These are phyloP conservation scores for Agrotis clavis DNA, from an alignment of 2,888 invertebrate genomes.

Conservation along the genomic window DNA sequence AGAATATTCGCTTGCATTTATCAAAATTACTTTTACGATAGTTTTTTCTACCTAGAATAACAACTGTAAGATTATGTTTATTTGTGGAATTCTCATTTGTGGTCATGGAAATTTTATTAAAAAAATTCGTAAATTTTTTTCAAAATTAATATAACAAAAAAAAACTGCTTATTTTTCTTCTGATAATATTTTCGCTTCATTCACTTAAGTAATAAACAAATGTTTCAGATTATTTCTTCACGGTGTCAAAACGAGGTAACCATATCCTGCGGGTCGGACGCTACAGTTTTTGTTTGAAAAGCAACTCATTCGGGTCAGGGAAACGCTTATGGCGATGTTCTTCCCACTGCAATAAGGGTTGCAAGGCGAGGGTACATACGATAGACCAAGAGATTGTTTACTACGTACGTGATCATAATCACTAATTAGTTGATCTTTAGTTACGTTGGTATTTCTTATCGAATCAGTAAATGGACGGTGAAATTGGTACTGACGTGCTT, in stretches of 20 bases:
- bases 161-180: not conserved
- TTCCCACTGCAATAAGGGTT: constrained; percentile 58
- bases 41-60: too few relatives aligned
- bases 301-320: constrained; percentile 26
- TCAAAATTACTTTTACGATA: too few relatives aligned
- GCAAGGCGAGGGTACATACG: constrained; percentile 58
- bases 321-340: constrained; percentile 64
- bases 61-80: too few relatives aligned
- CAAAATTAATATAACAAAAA: too few relatives aligned
- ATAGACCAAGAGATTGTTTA: constrained; percentile 25
- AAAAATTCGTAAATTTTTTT: not conserved
- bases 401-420: constrained; percentile 30
- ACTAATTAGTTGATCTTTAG: constrained; percentile 11
- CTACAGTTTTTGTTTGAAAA: constrained; percentile 39
- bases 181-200: not conserved
- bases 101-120: too few relatives aligned
- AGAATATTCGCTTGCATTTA: too few relatives aligned
- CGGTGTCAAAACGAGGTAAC: constrained; percentile 33
- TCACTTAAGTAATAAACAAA: too few relatives aligned
- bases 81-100: too few relatives aligned
- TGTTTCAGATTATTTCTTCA: constrained; percentile 44
- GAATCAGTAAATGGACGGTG: not conserved
- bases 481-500: too few relatives aligned
- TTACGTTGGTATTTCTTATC: not conserved
- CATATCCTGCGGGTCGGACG: constrained; percentile 32